phyloP scores from a whole-genome alignment of 2,113 vertebrate genomes.

The Mastomys natalensis region DNA sequence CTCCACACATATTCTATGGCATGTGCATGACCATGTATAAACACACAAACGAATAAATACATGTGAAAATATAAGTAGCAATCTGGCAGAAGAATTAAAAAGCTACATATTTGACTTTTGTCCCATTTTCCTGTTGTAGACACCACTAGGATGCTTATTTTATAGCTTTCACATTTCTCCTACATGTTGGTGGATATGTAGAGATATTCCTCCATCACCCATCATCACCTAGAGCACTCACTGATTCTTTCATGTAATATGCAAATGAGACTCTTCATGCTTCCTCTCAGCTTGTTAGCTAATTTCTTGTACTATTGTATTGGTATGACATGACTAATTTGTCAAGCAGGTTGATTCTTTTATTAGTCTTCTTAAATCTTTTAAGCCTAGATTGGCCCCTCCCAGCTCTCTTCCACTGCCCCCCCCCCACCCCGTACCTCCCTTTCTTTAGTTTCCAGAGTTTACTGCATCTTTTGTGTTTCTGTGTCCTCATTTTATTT shows the following conservation, averaged over 20 bases:
- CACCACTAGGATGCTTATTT: neutral
- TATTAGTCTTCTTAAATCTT: neutral
- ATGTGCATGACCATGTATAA: too few relatives aligned
- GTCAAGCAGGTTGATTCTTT: neutral
- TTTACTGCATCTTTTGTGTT: neutral
- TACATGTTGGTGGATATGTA: rapidly evolving
- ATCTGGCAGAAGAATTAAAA: neutral
- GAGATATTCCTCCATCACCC: neutral
- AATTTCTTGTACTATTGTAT: neutral
- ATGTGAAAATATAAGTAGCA: neutral
- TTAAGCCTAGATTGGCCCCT: neutral
- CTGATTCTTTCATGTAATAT: neutral
- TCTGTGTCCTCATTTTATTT: neutral
- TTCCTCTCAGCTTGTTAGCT: neutral
- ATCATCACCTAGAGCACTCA: too few relatives aligned
- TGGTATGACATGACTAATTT: too few relatives aligned
- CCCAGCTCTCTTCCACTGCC: neutral
- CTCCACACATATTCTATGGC: neutral
- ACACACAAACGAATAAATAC: neutral
- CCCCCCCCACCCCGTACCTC: rapidly evolving
- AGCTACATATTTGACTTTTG: neutral
- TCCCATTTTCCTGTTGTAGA: neutral
- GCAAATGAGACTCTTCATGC: neutral
- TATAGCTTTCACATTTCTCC: neutral
- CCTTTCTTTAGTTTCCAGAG: rapidly evolving